Conservation (phyloP, 37 sponge, comb jelly and placozoan genomes). For the Chondrilla cf. caribensis region DNA sequence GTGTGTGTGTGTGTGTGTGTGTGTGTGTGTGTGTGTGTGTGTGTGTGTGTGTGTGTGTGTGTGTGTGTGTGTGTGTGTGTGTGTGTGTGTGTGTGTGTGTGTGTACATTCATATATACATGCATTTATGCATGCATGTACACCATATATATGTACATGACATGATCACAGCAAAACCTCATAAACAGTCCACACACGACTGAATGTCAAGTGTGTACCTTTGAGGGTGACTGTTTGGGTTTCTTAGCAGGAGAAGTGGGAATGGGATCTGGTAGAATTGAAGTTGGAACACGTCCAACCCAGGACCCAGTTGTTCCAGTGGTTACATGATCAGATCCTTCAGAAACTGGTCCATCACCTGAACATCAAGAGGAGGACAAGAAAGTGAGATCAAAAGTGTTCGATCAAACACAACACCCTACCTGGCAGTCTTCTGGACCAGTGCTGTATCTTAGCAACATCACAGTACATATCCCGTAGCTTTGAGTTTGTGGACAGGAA, state of each 20-base stretch:
- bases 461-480: constrained; percentile 48
- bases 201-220: neutral
- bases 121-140: neutral
- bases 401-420: neutral
- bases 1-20: no score
- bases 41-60: no score
- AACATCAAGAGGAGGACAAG: no score
- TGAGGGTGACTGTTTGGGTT: constrained; percentile 32
- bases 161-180: neutral
- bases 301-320: constrained; percentile 36
- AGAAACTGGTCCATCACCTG: no score
- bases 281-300: constrained; percentile 43
- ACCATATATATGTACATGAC: neutral
- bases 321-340: neutral
- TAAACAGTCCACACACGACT: no score
- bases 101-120: no score
- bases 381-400: no score
- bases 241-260: constrained; percentile 24
- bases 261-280: constrained; percentile 43
- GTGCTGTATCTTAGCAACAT: constrained; percentile 27
- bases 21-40: no score
- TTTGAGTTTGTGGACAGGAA: constrained; percentile 6
- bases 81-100: no score
- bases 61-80: no score
- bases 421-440: constrained; percentile 20